Evolutionary conservation across 2,797 vertebrate genomes (phyloP), one percentile per base, ranked within the genome.

Genomic region (Peromyscus nudipes): DNA sequence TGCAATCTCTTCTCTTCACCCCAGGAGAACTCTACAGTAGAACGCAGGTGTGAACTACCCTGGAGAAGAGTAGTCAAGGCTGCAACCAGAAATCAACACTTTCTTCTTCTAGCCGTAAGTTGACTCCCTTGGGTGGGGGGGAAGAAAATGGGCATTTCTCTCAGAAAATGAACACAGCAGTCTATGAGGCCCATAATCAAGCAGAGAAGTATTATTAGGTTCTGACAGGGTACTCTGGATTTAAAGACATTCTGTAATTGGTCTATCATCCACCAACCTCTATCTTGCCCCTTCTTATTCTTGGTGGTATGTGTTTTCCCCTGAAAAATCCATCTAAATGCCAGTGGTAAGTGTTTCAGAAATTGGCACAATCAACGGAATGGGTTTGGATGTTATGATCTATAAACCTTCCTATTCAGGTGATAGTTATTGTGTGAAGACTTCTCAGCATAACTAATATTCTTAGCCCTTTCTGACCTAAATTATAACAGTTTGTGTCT

Each of bases 21-120:
- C 94, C n/a, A 92, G 94, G 52, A 13, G 67, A 88, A 89, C 87
- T 95, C 80, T 95, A 93, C 37, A 86, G 86, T n/a, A 49, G 46
- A 75, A 67, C 1, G 9, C 89, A 69, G 31, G 21, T 17, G 65
- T 81, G 52, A 94, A 29, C 1, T 10, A 37, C 46, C 46, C 65
- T 25, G 34, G 31, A 69, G 21, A 69, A 69, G 75, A 92, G 57
- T 75, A n/a, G 25, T 90, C 84, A 88, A 49, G 75, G 76, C 1
- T 31, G 27, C 2, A 46, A 67, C 57, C 17, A 87, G 79, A 96
- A 97, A 96, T 79, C 92, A 89, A 29, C 94, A 82, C 40, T 88
- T 57, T 43, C 27, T 49, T 92, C 89, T 85, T 52, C 46, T 82
- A 64, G 62, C 27, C 91, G 43, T 94, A 89, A 92, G 49, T 65